Percentiles rank a stretch among this genome's conserved stretches.
Conservation (phyloP, 2,797 vertebrate genomes). For the Hypotaenidia okinawae region DNA sequence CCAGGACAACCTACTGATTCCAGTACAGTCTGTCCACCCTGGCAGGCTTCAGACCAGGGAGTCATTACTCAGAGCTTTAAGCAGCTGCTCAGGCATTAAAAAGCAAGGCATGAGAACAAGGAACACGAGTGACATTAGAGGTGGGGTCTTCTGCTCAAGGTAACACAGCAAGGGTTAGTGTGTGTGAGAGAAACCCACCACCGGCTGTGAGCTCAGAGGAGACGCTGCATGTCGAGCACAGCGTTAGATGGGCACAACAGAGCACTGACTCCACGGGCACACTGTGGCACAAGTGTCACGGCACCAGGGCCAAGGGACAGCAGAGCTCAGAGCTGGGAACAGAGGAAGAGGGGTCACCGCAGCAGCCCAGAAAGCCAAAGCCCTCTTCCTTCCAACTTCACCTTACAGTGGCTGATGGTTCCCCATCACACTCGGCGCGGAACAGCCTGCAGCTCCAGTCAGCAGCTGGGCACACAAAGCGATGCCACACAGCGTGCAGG, state of each 20-base stretch:
- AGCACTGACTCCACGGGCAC: fast-evolving
- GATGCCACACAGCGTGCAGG: fast-evolving
- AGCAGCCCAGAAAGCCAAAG: not conserved
- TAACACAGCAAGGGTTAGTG: not conserved
- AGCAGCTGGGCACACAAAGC: not conserved
- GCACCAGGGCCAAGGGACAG: not conserved
- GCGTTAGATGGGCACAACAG: not conserved
- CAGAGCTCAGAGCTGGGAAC: not conserved
- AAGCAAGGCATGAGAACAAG: not conserved
- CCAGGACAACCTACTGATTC: not conserved
- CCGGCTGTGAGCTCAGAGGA: not conserved
- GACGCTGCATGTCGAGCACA: not conserved
- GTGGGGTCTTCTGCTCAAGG: not conserved
- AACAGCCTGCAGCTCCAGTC: not conserved
- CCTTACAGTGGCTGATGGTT: fast-evolving
- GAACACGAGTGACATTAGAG: not conserved
- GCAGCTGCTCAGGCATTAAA: not conserved
- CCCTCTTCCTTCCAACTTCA: not conserved
- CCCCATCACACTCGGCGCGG: fast-evolving
- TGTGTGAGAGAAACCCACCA: fast-evolving
- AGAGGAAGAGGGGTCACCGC: not conserved
- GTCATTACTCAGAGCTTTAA: not conserved
- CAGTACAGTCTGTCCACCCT: not conserved
- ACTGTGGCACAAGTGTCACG: no score
- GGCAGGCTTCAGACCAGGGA: not conserved